Evolutionary conservation across 2,113 vertebrate species (phyloP), one percentile per base, ranked within the genome.

Genomic region (Nesoenas mayeri): DNA sequence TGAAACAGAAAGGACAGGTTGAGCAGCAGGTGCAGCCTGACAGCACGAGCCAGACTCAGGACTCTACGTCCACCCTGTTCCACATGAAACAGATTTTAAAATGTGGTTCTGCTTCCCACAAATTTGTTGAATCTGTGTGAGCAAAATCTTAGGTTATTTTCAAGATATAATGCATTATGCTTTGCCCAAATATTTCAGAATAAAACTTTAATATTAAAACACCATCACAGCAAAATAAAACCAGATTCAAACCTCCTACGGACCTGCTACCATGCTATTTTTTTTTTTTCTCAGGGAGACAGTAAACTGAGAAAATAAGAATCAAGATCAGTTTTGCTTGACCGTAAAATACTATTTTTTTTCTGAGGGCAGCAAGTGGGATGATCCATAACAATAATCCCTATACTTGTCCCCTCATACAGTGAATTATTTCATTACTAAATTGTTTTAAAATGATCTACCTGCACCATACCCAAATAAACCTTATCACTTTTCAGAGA

Each of bases 1-100:
- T 99, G 96, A 22, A 94, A 91, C 77, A 81, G 53, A 91, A 89
- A 56, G 2, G 28, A 19, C 42, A n/a, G 34, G 54, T 88, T 79
- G 77, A 77, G 70, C 38, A 51, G n/a, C n/a, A 56, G 40, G 40
- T 51, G 26, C 11, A 18, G 48, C 32, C 14, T 57, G 57, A 74
- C 29, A 36, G 7, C 47, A 11, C 0, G 0, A 67, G 60, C 15
- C 64, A n/a, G 12, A 20, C 64, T 13, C 1, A 24, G 24, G 47
- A 24, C 48, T 22, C 42, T 9, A 25, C 1, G 0, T 31, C 3
- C 2, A 72, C 11, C 53, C 11, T 44, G 26, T n/a, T 86, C 34
- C 71, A 70, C 4, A 12, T 4, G 48, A 70, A 86, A 16, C 34
- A 21, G 20, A 34, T 81, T 81, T 64, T 19, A 53, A 89, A 56